These are phyloP conservation scores for Paedocypris sp. DNA, from an alignment of 2,113 vertebrate genomes.

Conservation along the genomic window DNA sequence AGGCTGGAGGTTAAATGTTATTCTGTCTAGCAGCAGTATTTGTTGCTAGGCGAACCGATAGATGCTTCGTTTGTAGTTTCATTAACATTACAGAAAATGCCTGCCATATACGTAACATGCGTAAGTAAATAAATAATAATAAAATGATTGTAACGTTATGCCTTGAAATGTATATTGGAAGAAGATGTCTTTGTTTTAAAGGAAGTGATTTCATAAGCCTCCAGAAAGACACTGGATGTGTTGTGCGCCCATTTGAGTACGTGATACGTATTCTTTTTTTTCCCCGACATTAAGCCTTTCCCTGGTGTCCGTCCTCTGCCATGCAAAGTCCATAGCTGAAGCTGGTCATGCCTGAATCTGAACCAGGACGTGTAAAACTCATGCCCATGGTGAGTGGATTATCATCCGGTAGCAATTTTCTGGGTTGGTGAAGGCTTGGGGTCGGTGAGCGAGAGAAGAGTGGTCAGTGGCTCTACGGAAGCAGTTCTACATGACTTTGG, in stretches of 20 bases:
- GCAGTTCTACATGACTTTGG: slow-evolving; percentile 54
- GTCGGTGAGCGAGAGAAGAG: neutral
- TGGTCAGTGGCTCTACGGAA: slow-evolving; percentile 11
- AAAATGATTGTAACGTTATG: slow-evolving; percentile 43
- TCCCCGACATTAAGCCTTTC: slow-evolving; percentile 32
- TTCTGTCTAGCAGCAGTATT: slow-evolving; percentile 20
- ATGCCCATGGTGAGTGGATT: slow-evolving; percentile 52
- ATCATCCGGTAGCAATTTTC: neutral
- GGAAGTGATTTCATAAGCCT: neutral
- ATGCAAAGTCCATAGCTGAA: slow-evolving; percentile 78
- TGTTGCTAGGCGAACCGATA: slow-evolving; percentile 18
- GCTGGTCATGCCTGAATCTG: slow-evolving; percentile 80
- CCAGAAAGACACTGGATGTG: neutral
- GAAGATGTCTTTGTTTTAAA: slow-evolving; percentile 33
- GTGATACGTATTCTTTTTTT: neutral
- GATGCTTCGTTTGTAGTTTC: slow-evolving; percentile 13
- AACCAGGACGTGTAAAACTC: slow-evolving; percentile 39
- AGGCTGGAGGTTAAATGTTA: slow-evolving; percentile 1
- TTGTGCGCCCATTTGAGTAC: neutral
- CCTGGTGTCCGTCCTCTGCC: slow-evolving; percentile 67
- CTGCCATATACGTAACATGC: slow-evolving; percentile 62
- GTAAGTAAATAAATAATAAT: slow-evolving; percentile 53
- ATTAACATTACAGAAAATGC: slow-evolving; percentile 30
- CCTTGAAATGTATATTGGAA: slow-evolving; percentile 48
- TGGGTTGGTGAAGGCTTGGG: slow-evolving; percentile 3